phyloP scores from a whole-genome alignment of 1,140 invertebrate genomes.

The Zeugodacus cucurbitae region DNA sequence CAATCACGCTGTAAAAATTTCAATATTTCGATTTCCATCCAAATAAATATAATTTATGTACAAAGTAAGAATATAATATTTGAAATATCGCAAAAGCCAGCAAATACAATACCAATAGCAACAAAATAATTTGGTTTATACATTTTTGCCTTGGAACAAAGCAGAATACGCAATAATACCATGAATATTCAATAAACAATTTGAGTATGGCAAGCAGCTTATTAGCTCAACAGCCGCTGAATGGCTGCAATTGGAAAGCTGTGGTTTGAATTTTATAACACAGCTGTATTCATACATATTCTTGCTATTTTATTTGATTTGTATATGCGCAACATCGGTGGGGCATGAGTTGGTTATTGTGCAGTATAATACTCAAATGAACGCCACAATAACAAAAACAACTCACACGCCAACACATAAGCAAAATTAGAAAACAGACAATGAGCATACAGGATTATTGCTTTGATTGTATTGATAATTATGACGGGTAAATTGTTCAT shows the following conservation, averaged over 20 bases:
- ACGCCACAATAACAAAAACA: no score
- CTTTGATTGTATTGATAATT: background rate
- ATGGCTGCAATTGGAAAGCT: background rate
- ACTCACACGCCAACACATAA: no score
- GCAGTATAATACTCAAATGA: no score
- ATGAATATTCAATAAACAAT: background rate
- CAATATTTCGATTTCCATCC: no score
- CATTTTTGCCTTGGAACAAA: background rate
- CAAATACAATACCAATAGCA: background rate
- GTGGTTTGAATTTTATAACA: background rate
- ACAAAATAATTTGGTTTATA: background rate
- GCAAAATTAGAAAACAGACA: no score
- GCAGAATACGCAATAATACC: background rate
- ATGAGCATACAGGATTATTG: no score
- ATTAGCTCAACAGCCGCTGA: background rate
- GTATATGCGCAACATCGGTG: no score
- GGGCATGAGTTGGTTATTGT: no score
- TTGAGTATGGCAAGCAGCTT: background rate
- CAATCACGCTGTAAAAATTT: no score
- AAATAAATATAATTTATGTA: no score
- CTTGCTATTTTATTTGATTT: background rate
- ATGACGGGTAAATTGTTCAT: background rate
- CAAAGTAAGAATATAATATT: no score
- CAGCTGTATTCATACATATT: background rate
- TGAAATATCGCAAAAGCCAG: background rate